phyloP scores from a whole-genome alignment of 2,113 vertebrate genomes.

The Tursiops truncatus region DNA sequence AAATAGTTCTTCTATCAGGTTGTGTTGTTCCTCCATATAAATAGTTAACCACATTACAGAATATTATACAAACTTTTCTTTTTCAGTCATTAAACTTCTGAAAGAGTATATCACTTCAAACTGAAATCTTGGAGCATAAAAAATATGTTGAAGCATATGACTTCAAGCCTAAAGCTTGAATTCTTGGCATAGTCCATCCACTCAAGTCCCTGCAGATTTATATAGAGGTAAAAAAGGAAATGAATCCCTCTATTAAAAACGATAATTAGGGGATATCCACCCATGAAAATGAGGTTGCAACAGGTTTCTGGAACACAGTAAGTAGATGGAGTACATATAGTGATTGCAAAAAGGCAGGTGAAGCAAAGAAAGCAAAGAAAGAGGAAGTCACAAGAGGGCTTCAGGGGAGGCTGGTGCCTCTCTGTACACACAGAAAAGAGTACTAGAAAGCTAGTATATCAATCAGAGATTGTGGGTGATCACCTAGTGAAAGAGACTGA shows the following conservation, averaged over 20 bases:
- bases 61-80: not conserved
- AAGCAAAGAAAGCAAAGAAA: not conserved
- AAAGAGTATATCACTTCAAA: not conserved
- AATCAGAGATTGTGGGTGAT: not conserved
- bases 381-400: not conserved
- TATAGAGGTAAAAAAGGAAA: not conserved
- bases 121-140: not conserved
- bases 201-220: not conserved
- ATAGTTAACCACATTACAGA: not conserved
- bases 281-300: not conserved
- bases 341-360: not conserved
- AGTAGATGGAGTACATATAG: not conserved
- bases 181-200: not conserved
- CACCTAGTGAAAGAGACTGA: not conserved
- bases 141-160: not conserved
- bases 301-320: not conserved
- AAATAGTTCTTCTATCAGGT: not conserved
- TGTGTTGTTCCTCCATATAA: not conserved
- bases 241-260: not conserved
- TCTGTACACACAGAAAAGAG: not conserved
- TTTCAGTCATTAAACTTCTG: not conserved
- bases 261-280: not conserved
- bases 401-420: not conserved
- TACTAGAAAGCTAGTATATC: not conserved
- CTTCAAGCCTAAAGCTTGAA: not conserved